Evolutionary conservation across 2,888 invertebrate species (phyloP), one percentile per base, ranked within the genome.

Genomic region (Xestia rhomboidea): DNA sequence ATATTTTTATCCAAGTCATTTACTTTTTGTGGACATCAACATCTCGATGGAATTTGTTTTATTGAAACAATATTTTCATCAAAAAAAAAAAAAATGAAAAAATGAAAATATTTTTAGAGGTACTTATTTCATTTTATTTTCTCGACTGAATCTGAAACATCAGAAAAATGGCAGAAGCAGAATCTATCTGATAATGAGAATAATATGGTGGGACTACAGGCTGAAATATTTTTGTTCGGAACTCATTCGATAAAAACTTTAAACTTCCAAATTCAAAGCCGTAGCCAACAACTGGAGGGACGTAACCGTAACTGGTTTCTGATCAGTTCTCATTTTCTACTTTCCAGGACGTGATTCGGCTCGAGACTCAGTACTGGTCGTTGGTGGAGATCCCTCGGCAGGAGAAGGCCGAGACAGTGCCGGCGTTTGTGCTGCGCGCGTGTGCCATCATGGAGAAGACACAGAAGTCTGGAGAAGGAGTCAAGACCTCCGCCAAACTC

Each of bases 281-380:
- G 3, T n/a, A 15, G 7, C 18, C 1, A 11, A 30, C 11, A 18
- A 18, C 18, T 73, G 51, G 34, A 34, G 13, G 1, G 5, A 18
- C 34, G 0, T 51, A 41, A 13, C 8, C 18, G 3, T 51, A 49
- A 64, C 13, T 44, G 10, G 49, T 62, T 57, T 66, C 46, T 64
- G 3, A 73, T 57, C 21, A 57, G 18, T 21, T 30, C 24, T 44
- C 24, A 21, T 30, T 71, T 54, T 15, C 30, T 60, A 68, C 24
- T 66, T 89, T 94, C 18, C 95, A 99, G 99, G 99, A 99, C 90
- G 99, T 99, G 64, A 98, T 99, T 86, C 98, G 98, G 86, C 97
- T 99, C 91, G 99, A 99, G 96, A 98, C 99, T 13, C 98, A 99
- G 93, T 99, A 99, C 95, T 99, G 99, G 99, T 98, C 99, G 13